Evolutionary conservation across 2,888 invertebrate species (phyloP), one percentile per base, ranked within the genome.

Genomic region (Xestia rhomboidea): DNA sequence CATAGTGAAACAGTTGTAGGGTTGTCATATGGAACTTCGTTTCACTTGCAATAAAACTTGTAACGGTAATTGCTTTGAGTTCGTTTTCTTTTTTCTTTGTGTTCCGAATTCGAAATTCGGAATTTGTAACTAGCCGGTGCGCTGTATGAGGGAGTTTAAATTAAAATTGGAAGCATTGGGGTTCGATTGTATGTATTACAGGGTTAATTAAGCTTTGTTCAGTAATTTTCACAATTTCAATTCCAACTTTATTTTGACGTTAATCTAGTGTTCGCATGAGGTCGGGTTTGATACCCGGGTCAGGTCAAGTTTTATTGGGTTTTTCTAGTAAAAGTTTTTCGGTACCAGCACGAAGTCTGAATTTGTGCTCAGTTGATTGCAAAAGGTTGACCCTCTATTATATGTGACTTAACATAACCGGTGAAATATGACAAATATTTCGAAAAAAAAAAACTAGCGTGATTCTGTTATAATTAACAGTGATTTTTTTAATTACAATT

Each of bases 1-100:
- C 91, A 92, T 92, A 89, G 88, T 85, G 79, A 81, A 83, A 79
- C 83, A 83, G 76, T 73, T 66, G 74, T 68, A 72, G 85, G 77
- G 79, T 63, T 82, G 71, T 67, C 84, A 79, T 87, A 72, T 79
- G 78, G 71, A 80, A 84, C 74, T 85, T 73, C 80, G 77, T 85
- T 77, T 80, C 79, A 72, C 73, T 85, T 62, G 76, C 79, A 85
- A 88, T 87, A 88, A 87, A 87, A 88, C 77, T 87, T 87, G 82
- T 81, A 81, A 84, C 83, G 73, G 83, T 88, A 84, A 88, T 87
- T 88, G 85, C 68, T 78, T 83, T 44, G 54, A 63, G 71, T 76
- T 60, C 77, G 68, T 73, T 71, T 76, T 63, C 21, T 69, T 67
- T 76, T 76, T 71, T 57, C 24, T 44, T 64, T 77, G 63, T 73